Percentiles rank a stretch among this genome's conserved stretches.
Conservation (phyloP, 1,140 invertebrate genomes). For the Hormaphis cornu region DNA sequence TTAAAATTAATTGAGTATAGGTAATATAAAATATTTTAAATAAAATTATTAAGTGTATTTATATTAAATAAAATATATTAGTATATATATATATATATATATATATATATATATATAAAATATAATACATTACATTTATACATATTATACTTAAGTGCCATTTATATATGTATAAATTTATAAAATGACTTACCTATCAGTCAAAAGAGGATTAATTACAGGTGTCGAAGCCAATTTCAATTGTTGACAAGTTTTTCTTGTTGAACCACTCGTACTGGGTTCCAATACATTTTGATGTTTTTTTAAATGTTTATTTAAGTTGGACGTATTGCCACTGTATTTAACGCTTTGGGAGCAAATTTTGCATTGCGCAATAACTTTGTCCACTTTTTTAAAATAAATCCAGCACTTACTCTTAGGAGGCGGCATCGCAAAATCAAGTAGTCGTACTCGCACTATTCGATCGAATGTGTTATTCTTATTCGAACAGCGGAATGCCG, state of each 20-base stretch:
- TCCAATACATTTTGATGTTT: not conserved
- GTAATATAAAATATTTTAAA: too few relatives aligned
- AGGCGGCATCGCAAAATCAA: not conserved
- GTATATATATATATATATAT: too few relatives aligned
- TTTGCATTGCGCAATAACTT: not conserved
- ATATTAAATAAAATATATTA: too few relatives aligned
- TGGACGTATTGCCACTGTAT: slow-evolving; percentile 13
- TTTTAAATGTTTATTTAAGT: not conserved
- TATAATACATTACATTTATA: too few relatives aligned
- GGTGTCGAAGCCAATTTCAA: not conserved
- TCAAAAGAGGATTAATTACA: not conserved
- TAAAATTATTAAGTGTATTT: too few relatives aligned
- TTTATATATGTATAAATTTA: not conserved
- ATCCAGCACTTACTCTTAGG: not conserved
- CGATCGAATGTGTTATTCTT: too few relatives aligned
- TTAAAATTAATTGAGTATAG: too few relatives aligned
- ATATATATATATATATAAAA: not conserved
- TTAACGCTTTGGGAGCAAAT: not conserved
- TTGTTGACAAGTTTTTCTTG: not conserved
- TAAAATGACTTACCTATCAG: not conserved
- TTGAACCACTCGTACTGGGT: not conserved
- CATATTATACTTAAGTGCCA: not conserved
- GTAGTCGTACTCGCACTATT: too few relatives aligned
- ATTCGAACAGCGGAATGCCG: too few relatives aligned
- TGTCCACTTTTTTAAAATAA: slow-evolving; percentile 11